These are phyloP conservation scores for Drosophila paulistorum DNA, from an alignment of 1,140 invertebrate genomes.

Conservation along the genomic window DNA sequence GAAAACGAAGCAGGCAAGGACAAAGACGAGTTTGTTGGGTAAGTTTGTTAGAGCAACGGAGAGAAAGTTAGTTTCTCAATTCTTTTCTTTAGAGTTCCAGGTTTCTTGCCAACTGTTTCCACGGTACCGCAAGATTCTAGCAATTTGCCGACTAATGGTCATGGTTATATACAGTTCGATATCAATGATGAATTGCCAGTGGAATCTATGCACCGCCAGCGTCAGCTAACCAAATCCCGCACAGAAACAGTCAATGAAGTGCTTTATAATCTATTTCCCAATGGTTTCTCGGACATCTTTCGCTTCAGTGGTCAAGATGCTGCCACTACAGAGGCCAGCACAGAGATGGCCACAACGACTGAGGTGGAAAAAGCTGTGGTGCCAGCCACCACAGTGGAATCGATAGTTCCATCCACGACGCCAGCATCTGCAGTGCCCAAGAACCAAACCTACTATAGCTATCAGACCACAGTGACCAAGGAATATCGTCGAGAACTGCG, in stretches of 20 bases:
- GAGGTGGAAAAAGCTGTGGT: constrained; percentile 4
- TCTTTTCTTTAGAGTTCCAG: constrained; percentile 27
- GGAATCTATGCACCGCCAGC: constrained; percentile 17
- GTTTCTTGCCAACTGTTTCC: constrained; percentile 46
- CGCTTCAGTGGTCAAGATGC: constrained; percentile 63
- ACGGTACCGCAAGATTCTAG: constrained; percentile 7
- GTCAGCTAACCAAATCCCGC: constrained; percentile 41
- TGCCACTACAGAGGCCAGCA: constrained; percentile 29
- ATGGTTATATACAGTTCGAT: constrained; percentile 75
- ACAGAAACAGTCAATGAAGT: constrained; percentile 74
- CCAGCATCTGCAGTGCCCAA: constrained; percentile 1
- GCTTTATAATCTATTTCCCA: constrained; percentile 72
- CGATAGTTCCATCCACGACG: constrained; percentile 12
- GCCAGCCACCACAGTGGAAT: constrained; percentile 32
- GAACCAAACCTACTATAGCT: constrained; percentile 65
- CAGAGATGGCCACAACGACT: neutral
- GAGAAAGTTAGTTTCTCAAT: neutral
- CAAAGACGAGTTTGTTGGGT: constrained; percentile 53
- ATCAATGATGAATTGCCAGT: constrained; percentile 54
- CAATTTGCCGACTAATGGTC: constrained; percentile 49
- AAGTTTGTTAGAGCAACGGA: constrained; percentile 17
- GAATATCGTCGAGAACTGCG: constrained; percentile 66
- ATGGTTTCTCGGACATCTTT: constrained; percentile 78
- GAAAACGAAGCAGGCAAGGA: neutral
- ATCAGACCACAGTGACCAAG: constrained; percentile 67